Evolutionary conservation across 2,888 invertebrate species (phyloP), one percentile per base, ranked within the genome.

Genomic region (Silvanus unidentatus): DNA sequence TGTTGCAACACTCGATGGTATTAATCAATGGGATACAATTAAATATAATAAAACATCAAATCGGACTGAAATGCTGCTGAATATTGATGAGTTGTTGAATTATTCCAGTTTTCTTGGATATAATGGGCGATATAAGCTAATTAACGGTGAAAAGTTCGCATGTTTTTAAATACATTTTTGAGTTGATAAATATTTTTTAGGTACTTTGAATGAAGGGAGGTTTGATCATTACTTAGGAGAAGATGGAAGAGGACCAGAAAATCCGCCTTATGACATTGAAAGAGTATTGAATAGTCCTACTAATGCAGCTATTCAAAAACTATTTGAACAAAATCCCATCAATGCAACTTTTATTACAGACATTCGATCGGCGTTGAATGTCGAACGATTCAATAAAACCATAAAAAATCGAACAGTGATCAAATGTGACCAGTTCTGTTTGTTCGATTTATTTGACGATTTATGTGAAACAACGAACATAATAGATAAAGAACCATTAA

Each of bases 321-420:
- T 10, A 40, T 42, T 16, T 59, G 5, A 52, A n/a, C n/a, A 35
- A 35, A 35, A 15, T 37, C 15, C 6, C 9, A 78, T 86, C 86
- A 11, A 75, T 85, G 68, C 87, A 88, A 60, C 82, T 84, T 51
- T 74, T 72, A 52, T n/a, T n/a, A n/a, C n/a, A n/a, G n/a, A n/a
- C n/a, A n/a, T n/a, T n/a, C n/a, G n/a, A n/a, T n/a, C n/a, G n/a
- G n/a, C n/a, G n/a, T n/a, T n/a, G n/a, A n/a, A n/a, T n/a, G n/a
- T n/a, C n/a, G n/a, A n/a, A n/a, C n/a, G n/a, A n/a, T n/a, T n/a
- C n/a, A n/a, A n/a, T n/a, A n/a, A n/a, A 45, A 14, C 37, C 1
- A 8, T n/a, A n/a, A n/a, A 36, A 28, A 16, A 40, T 12, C 42
- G 35, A 8, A 41, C 43, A 14, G 22, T 44, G 10, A 14, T 49